A percentile compares a stretch with the other conserved stretches of the same genome.
phyloP scores from a whole-genome alignment of 2,888 invertebrate genomes.

The Alentia gelatinosa region DNA sequence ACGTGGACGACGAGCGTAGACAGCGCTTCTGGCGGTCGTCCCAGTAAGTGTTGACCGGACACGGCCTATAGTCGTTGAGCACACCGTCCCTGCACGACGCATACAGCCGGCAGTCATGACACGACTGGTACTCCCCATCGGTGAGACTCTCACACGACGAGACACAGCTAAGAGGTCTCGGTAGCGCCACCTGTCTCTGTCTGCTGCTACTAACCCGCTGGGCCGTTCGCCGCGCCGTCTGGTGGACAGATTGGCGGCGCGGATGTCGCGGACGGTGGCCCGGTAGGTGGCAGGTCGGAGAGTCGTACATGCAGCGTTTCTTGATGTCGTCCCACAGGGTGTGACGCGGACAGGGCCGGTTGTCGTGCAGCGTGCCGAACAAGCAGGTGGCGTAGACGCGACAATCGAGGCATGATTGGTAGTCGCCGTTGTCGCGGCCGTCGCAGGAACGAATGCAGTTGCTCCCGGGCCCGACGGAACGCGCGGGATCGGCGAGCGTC shows the following conservation, averaged over 20 bases:
- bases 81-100: conserved; percentile 68
- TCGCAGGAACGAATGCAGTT: conserved; percentile 25
- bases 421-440: conserved; percentile 53
- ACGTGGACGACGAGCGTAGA: conserved; percentile 34
- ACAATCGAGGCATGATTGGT: conserved; percentile 66
- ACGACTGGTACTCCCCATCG: conserved; percentile 68
- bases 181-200: not conserved
- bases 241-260: not conserved
- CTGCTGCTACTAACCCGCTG: not conserved
- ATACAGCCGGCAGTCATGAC: conserved; percentile 68
- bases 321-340: conserved; percentile 58
- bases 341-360: conserved; percentile 27
- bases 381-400: conserved; percentile 62
- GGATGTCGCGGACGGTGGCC: not conserved
- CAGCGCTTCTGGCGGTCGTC: conserved; percentile 53
- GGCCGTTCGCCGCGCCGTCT: not conserved
- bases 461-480: not conserved
- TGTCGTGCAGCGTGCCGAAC: conserved; percentile 35
- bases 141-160: conserved; percentile 59
- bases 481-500: not conserved
- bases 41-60: conserved; percentile 32
- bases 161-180: conserved; percentile 53
- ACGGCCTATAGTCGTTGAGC: conserved; percentile 56
- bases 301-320: conserved; percentile 66
- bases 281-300: conserved; percentile 65